Base-by-base conservation (phyloP, 1,140 invertebrate genomes). In the Leptonema lineaticorne region DNA sequence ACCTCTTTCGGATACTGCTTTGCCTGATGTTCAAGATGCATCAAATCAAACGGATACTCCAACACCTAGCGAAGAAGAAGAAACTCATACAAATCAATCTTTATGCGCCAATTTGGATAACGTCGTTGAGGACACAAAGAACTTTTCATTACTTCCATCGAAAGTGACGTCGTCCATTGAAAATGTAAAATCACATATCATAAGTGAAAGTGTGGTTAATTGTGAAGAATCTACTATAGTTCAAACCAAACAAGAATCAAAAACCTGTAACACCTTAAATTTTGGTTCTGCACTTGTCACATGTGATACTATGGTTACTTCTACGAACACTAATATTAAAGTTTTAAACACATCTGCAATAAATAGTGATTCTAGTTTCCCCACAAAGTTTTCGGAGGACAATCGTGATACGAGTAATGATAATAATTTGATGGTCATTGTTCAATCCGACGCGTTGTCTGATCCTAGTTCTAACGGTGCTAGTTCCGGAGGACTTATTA, bases 11-110 rank as follows among this genome's bases (percentile, higher is more conserved):
- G 76, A 80, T 6, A 78, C 81, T 59, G 67, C 75, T 7, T 29
- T 70, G 3, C 84, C 84, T 7, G 84, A 84, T 16, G 90, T 91
- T 50, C 89, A 87, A 77, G 90, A 92, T 73, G 90, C 90, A 0
- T 91, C 89, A 16, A 92, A 92, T 75, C 91, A 92, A 79, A 92
- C 90, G 0, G 90, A 92, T 69, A 83, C 85, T 1, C 84, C 85
- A 0, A 78, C 84, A 8, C 86, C 81, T 56, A 82, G 83, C 26
- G 84, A 85, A 69, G 84, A 86, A 46, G 84, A 86, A 16, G 81
- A 82, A 20, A 33, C 56, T 20, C 64, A 45, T n/a, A 64, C 77
- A 50, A 77, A 84, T 24, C 72, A 76, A 79, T 9, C 76, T 77
- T 1, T 24, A 37, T 53, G 24, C 50, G 18, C 26, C 22, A n/a